Base-by-base conservation (phyloP, 2,888 invertebrate species). In the Ormyrus rosae region DNA sequence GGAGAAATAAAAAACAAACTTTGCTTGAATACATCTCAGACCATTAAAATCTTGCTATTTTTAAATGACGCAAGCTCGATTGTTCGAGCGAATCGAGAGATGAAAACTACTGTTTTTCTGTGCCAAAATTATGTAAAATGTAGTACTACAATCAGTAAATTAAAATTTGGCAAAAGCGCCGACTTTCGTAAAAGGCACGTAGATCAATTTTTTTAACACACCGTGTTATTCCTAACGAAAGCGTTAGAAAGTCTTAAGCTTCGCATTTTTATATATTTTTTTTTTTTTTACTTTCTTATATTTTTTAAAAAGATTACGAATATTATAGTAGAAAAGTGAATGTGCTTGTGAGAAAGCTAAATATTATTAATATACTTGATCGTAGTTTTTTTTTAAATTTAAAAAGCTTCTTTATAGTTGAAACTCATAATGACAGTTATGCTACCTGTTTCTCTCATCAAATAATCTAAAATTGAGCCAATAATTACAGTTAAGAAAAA, bases 111-210 rank as follows among this genome's bases (percentile, higher is more conserved):
- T 73, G 7, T 68, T 58, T 51, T 19, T 48, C 53, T 68, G 58
- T 53, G 13, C 53, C 72, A 45, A 67, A 73, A 45, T 1, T 67
- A 58, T 45, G 34, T 7, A 51, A 71, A 72, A 58, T 19, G 6
- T 11, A 67, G 34, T 64, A 69, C 7, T 67, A 50, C n/a, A 67
- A 61, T n/a, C 9, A 75, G 9, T 71, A 58, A 81, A 77, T 65
- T 60, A 56, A 72, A 79, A 82, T 71, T 77, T 82, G 77, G 82
- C 77, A 71, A 80, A 77, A 77, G 34, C 68, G 77, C 80, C 77
- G 78, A 82, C 80, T 82, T 82, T 82, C 80, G 71, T 78, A 7
- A 82, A 82, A 82, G 82, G 82, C 82, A 82, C 82, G 51, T 80
- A 70, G 70, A 81, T 74, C 63, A 58, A 67, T 70, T 61, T 67